Evolutionary conservation across 2,888 invertebrate species (phyloP).

Genomic region (Sphaeridia pumilis): DNA sequence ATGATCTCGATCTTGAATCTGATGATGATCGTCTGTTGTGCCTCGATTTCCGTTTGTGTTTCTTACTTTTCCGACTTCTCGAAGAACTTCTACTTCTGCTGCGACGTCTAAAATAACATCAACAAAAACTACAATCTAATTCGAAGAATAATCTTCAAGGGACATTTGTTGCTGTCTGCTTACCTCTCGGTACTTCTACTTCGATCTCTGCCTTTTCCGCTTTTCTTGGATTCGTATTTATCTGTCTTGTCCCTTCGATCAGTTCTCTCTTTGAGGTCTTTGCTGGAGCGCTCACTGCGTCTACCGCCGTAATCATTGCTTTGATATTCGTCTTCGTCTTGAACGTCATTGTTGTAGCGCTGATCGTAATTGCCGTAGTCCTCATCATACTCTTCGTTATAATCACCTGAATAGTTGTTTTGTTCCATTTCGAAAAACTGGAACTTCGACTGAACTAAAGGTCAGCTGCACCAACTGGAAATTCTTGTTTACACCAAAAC

Average conservation of each 20-base stretch:
- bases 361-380: not conserved
- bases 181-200: constrained; percentile 10
- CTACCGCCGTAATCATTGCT: not conserved
- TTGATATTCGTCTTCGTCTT: not conserved
- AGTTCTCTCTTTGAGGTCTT: constrained; percentile 2
- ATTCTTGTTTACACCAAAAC: too few relatives aligned
- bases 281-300: constrained; percentile 7
- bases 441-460: too few relatives aligned
- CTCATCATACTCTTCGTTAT: not conserved
- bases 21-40: constrained; percentile 15
- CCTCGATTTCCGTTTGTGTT: constrained; percentile 14
- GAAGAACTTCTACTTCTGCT: constrained; percentile 12
- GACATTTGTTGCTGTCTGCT: not conserved
- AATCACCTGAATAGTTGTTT: too few relatives aligned
- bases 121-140: too few relatives aligned
- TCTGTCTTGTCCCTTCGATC: not conserved
- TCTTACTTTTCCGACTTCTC: constrained; percentile 16
- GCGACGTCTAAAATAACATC: constrained; percentile 4
- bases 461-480: too few relatives aligned
- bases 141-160: too few relatives aligned
- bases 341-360: not conserved
- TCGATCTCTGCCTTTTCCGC: constrained; percentile 6
- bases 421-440: too few relatives aligned
- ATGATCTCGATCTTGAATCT: constrained; percentile 23
- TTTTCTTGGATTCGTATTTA: constrained; percentile 7